Conservation (phyloP, 1,140 invertebrate species). For the Brachionus koreanus region DNA sequence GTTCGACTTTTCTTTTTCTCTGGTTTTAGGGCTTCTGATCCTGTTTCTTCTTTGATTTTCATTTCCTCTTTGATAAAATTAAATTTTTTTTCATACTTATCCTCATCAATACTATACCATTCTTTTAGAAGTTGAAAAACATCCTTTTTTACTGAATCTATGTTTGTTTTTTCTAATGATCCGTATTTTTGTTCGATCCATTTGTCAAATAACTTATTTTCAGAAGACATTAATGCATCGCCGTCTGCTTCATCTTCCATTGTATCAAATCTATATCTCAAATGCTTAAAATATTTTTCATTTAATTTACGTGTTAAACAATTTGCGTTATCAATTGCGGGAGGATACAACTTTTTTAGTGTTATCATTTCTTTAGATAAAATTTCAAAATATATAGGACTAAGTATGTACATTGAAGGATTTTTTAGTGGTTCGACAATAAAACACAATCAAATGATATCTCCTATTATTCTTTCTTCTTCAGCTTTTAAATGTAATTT, state of each 20-base stretch:
- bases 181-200: neutral
- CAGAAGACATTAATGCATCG: neutral
- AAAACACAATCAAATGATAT: neutral
- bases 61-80: neutral
- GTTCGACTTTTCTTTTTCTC: neutral
- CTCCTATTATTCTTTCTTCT: neutral
- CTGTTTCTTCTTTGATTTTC: no score
- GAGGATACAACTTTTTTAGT: neutral
- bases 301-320: neutral
- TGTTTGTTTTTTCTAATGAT: neutral
- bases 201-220: neutral
- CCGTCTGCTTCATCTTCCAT: neutral
- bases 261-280: neutral
- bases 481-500: neutral
- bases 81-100: neutral
- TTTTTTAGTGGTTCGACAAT: neutral
- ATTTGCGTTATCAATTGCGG: neutral
- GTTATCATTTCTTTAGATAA: neutral
- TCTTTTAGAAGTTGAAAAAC: neutral
- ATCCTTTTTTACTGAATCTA: neutral
- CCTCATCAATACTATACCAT: neutral
- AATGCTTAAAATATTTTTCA: neutral
- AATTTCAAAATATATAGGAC: neutral
- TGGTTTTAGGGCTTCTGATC: neutral
- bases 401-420: neutral